Evolutionary conservation across 2,888 invertebrate genomes (phyloP).

Genomic region (Philaethria dido): DNA sequence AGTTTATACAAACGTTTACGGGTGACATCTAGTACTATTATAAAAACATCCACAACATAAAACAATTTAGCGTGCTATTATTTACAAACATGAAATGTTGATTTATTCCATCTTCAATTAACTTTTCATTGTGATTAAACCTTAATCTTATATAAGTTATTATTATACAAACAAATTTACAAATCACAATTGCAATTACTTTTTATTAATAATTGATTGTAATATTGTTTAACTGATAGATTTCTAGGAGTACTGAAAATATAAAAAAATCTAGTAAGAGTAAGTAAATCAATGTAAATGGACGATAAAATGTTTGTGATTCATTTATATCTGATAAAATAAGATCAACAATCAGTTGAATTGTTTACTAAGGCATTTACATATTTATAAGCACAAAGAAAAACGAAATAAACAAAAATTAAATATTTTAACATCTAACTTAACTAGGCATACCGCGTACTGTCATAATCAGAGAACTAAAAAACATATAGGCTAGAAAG

Average conservation of each 20-base stretch:
- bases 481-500: no score
- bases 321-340: neutral
- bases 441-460: neutral
- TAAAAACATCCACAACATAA: neutral
- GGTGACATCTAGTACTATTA: neutral
- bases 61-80: neutral
- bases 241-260: no score
- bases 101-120: neutral
- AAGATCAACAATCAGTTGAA: neutral
- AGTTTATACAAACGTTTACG: no score
- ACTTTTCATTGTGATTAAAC: neutral
- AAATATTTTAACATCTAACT: neutral
- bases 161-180: neutral
- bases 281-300: neutral
- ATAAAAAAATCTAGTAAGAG: no score
- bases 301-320: neutral
- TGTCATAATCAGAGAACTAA: no score
- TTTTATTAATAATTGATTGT: neutral
- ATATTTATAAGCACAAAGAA: no score
- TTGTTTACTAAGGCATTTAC: no score
- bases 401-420: no score
- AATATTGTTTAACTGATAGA: no score
- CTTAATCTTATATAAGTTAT: neutral
- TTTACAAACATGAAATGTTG: neutral
- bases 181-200: neutral